Evolutionary conservation across 2,113 vertebrate genomes (phyloP), one percentile per base, ranked within the genome.

Genomic region (Gallinago media): DNA sequence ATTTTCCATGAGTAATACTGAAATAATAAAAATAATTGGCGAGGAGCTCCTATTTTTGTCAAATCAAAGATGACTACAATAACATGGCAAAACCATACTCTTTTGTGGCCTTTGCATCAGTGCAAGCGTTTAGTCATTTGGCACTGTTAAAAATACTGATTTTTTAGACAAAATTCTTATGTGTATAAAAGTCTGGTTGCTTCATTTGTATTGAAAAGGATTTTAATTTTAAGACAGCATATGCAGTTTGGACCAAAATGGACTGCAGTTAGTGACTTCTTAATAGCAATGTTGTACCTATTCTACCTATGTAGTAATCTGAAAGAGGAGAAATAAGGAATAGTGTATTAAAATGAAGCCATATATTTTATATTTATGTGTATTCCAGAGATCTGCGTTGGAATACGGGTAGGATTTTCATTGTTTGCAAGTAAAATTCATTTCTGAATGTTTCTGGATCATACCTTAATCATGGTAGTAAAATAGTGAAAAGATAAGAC

Each of bases 251-350:
- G 40, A 87, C n/a, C n/a, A 50, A 36, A 80, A 26, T 38, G 11
- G 52, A 15, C 34, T 59, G 26, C 22, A 42, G 3, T 31, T 49
- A 62, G 5, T 32, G 14, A 42, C 20, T 72, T 22, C 22, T 75
- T 34, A 65, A 54, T 56, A 54, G 32, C 25, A 47, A 14, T 0
- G 0, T 66, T 73, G 9, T 44, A 80, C 7, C 19, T 66, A 15
- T 81, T 91, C 46, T 86, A 23, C 11, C 16, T 54, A 2, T 15
- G 21, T 52, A 40, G 42, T 54, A 46, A 65, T 36, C 26, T 76
- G 47, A 36, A 40, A 70, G 70, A 83, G 38, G 19, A 73, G 29
- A 50, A 91, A 44, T 61, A 67, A 78, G 21, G 31, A 88, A 82
- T 3, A 23, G 8, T 29, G 12, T 63, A 9, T 75, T 59, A 56